phyloP scores from a whole-genome alignment of 2,113 vertebrate genomes.

The Puntigrus tetrazona region DNA sequence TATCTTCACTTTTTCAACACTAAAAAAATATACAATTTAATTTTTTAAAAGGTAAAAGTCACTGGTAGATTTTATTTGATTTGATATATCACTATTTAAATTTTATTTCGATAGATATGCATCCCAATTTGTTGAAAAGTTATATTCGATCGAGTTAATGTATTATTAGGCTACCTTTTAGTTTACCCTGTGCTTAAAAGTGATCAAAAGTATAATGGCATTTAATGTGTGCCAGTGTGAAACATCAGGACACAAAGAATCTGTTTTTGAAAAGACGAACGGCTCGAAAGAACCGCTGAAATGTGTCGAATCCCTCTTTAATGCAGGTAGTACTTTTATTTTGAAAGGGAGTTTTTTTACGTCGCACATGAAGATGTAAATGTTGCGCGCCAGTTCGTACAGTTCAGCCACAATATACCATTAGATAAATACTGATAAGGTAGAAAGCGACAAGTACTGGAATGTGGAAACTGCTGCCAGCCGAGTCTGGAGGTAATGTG shows the following conservation, averaged over 20 bases:
- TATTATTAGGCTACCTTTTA: neutral
- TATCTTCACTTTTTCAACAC: neutral
- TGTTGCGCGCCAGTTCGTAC: neutral
- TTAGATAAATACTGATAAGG: too few relatives aligned
- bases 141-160: neutral
- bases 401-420: neutral
- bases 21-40: neutral
- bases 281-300: neutral
- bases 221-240: too few relatives aligned
- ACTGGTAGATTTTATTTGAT: too few relatives aligned
- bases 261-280: neutral
- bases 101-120: neutral
- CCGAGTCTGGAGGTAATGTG: slow-evolving; percentile 66
- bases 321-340: slow-evolving; percentile 53
- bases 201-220: too few relatives aligned
- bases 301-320: neutral
- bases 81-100: neutral
- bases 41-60: neutral
- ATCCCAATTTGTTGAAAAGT: neutral
- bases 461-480: slow-evolving; percentile 75
- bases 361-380: slow-evolving; percentile 27
- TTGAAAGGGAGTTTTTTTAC: slow-evolving; percentile 29
- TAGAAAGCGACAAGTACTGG: neutral
- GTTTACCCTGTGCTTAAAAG: neutral
- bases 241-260: neutral